phyloP scores from a whole-genome alignment of 2,797 vertebrate species.

The Loriculus beryllinus region DNA sequence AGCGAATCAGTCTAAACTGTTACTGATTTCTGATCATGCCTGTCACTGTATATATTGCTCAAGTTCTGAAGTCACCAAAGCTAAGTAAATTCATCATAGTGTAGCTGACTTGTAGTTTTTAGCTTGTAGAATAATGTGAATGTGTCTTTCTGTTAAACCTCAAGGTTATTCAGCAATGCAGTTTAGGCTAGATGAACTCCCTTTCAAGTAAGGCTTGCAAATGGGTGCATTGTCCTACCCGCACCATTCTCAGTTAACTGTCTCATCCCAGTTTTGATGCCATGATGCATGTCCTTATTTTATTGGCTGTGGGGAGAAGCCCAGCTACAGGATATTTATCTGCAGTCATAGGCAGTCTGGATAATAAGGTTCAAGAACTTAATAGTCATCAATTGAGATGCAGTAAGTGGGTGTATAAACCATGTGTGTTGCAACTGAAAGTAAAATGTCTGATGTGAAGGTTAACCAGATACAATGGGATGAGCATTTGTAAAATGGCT shows the following conservation, averaged over 20 bases:
- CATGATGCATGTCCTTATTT: not conserved
- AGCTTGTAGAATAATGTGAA: not conserved
- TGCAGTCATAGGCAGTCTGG: not conserved
- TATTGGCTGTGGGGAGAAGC: not conserved
- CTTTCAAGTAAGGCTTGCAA: not conserved
- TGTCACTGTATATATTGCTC: not conserved
- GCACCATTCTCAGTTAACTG: not conserved
- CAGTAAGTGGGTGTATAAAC: not conserved
- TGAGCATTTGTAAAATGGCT: not conserved
- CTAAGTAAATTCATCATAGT: not conserved
- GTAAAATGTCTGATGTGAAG: not conserved
- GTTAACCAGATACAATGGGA: not conserved
- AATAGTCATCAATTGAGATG: rapidly evolving
- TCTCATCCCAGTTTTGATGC: not conserved
- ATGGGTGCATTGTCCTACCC: not conserved
- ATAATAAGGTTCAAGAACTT: not conserved
- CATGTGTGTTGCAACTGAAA: not conserved
- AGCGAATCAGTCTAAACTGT: not conserved
- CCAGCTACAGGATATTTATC: not conserved
- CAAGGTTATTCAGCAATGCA: not conserved
- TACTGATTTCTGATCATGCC: not conserved
- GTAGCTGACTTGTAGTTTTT: not conserved
- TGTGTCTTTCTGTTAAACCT: not conserved
- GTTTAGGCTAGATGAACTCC: not conserved
- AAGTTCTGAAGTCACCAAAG: not conserved